Evolutionary conservation across 2,888 invertebrate genomes (phyloP), one percentile per base, ranked within the genome.

Genomic region (Brassicogethes aeneus): DNA sequence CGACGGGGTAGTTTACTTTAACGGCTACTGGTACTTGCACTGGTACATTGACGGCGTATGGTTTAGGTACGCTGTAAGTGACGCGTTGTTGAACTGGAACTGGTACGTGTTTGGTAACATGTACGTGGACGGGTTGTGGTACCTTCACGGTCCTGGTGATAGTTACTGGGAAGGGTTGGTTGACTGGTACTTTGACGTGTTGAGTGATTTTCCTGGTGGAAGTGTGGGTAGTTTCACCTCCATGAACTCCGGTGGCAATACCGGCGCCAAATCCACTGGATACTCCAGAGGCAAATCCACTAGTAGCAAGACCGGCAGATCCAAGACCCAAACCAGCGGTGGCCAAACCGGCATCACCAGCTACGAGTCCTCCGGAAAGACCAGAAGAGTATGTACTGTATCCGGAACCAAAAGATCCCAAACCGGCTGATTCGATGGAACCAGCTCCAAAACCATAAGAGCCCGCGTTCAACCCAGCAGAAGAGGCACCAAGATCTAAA

Each of bases 11-110:
- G 14, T 61, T 60, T 15, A 62, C 58, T 10, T 60, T 56, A 2
- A 59, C 59, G 5, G 57, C 61, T 39, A 55, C 50, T 5, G 57
- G 59, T 17, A 63, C 59, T 32, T 56, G 50, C 3, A 62, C 60
- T 31, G 55, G 53, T 37, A 59, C 52, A 41, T 46, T 48, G 13
- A 57, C 56, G 34, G 46, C 51, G 37, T 54, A 53, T n/a, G 59
- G 55, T 34, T 44, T 57, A 36, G 59, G 60, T 39, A 61, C 57
- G 10, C 5, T 53, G 54, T 42, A 53, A 48, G 34, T 42, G 48
- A 43, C 44, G 36, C 37, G 23, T 16, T 10, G 7, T n/a, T 43
- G 45, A 31, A 53, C 45, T 39, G 43, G 35, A 16, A 44, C 38
- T 44, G 37, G 23, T 23, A 23, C 41, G 8, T 41, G n/a, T 31